Percentiles rank a stretch among this genome's conserved stretches.
phyloP scores from a whole-genome alignment of 1,140 invertebrate genomes.

The Nylanderia fulva region DNA sequence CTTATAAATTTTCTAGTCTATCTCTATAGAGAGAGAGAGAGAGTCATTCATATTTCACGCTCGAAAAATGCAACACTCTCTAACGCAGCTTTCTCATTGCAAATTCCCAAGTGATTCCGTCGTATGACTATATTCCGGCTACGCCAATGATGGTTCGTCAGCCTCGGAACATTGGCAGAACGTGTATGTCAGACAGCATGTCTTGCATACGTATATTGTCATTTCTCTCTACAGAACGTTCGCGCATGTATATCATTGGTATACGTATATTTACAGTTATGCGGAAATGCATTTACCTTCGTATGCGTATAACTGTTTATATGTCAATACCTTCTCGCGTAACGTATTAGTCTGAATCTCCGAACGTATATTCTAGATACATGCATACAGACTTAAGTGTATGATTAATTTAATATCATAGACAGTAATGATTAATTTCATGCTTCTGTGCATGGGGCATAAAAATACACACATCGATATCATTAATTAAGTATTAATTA shows the following conservation, averaged over 20 bases:
- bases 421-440: neutral
- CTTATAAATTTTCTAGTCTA: neutral
- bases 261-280: constrained; percentile 49
- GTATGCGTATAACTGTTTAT: constrained; percentile 45
- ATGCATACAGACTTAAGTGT: neutral
- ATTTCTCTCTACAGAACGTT: constrained; percentile 20
- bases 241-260: neutral
- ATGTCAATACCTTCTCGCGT: constrained; percentile 6
- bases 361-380: neutral
- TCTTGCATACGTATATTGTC: constrained; percentile 21
- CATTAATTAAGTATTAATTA: neutral
- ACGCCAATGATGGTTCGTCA: constrained; percentile 39
- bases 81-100: neutral
- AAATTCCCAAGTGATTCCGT: constrained; percentile 8
- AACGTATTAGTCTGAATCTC: constrained; percentile 42
- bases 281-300: constrained; percentile 40
- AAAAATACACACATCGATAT: neutral
- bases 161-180: constrained; percentile 36
- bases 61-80: constrained; percentile 9
- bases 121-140: constrained; percentile 23
- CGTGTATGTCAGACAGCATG: constrained; percentile 15
- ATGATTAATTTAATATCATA: constrained; percentile 19
- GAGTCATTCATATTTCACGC: neutral
- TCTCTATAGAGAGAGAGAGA: no score
- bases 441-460: neutral